Conservation (phyloP, 2,888 invertebrate genomes). For the Cylloceria caligata region DNA sequence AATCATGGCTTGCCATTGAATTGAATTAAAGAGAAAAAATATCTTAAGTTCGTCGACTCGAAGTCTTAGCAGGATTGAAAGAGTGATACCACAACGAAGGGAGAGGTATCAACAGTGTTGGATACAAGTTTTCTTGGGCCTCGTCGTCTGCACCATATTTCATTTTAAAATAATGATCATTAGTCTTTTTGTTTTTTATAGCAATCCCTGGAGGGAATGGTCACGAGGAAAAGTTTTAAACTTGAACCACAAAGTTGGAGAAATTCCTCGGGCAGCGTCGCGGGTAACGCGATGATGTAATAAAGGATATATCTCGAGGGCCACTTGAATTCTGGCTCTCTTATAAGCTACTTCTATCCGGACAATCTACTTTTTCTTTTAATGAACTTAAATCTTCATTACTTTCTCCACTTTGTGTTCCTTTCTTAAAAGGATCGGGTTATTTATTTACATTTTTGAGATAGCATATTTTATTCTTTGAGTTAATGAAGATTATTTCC, state of each 20-base stretch:
- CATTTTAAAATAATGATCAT: slow-evolving; percentile 58
- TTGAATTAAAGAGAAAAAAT: slow-evolving; percentile 26
- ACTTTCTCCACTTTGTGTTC: not conserved
- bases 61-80: not conserved
- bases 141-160: not conserved
- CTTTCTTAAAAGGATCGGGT: not conserved
- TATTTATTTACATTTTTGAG: not conserved
- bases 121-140: slow-evolving; percentile 23
- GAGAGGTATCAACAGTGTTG: not conserved
- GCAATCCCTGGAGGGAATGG: slow-evolving; percentile 12
- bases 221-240: slow-evolving; percentile 40
- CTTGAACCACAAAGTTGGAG: slow-evolving; percentile 42
- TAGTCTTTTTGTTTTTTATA: slow-evolving; percentile 32
- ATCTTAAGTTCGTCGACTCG: slow-evolving; percentile 9
- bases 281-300: slow-evolving; percentile 41
- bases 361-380: not conserved
- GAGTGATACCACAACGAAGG: not conserved
- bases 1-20: slow-evolving; percentile 1
- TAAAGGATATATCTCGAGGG: slow-evolving; percentile 45
- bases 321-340: slow-evolving; percentile 34
- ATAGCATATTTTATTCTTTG: not conserved
- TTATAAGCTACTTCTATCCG: slow-evolving; percentile 20
- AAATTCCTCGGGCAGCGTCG: slow-evolving; percentile 40
- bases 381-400: slow-evolving; percentile 26
- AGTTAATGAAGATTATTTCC: not conserved